phyloP scores from a whole-genome alignment of 2,113 vertebrate species.

The Falcunculus frontatus region DNA sequence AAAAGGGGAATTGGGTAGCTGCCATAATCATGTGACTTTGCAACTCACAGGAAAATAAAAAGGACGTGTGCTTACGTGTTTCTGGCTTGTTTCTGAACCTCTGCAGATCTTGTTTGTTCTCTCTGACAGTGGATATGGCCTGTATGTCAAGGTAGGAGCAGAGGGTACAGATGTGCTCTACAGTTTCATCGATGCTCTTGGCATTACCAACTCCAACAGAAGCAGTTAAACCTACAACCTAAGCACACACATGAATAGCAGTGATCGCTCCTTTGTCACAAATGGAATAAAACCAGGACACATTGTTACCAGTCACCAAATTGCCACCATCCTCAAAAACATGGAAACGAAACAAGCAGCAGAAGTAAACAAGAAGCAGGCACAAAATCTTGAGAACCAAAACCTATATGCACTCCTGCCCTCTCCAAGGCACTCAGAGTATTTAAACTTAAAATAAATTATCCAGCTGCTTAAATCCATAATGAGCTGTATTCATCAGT shows the following conservation, averaged over 20 bases:
- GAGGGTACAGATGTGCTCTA: conserved; percentile 69
- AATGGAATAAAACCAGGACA: neutral
- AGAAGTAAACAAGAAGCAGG: neutral
- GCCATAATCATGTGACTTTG: neutral
- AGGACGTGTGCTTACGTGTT: conserved; percentile 54
- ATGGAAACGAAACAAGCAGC: neutral
- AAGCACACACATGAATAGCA: neutral
- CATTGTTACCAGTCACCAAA: neutral
- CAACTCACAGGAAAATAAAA: neutral
- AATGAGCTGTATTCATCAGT: neutral
- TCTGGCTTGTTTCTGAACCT: conserved; percentile 66
- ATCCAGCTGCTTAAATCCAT: neutral
- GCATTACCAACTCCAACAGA: conserved; percentile 76
- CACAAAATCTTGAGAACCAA: neutral
- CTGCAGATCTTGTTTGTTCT: conserved; percentile 69
- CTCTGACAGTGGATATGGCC: conserved; percentile 72
- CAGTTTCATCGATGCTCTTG: conserved; percentile 23
- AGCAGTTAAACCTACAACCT: conserved; percentile 82
- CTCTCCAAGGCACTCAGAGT: neutral
- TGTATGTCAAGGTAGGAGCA: conserved; percentile 75
- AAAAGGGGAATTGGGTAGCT: neutral
- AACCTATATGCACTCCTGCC: neutral
- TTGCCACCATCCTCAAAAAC: neutral
- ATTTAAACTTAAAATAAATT: neutral
- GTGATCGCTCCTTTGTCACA: neutral